phyloP scores from a whole-genome alignment of 2,113 vertebrate genomes.

The Leucopsar rothschildi region DNA sequence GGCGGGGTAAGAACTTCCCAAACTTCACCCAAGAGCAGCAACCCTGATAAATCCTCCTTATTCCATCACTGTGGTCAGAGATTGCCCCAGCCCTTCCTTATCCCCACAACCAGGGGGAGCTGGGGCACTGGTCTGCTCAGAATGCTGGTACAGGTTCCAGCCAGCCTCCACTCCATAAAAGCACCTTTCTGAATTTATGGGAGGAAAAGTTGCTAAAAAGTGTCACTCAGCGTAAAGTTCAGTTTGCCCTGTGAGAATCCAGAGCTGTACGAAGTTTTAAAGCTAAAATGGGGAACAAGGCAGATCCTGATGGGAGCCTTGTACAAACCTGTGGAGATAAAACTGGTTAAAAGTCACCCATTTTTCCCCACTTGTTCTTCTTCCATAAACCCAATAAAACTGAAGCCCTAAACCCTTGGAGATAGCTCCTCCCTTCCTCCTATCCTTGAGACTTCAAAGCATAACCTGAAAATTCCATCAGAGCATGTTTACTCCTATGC shows the following conservation, averaged over 20 bases:
- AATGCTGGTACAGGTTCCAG: rapidly evolving
- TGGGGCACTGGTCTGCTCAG: background rate
- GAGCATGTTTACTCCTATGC: background rate
- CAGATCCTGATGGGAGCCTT: background rate
- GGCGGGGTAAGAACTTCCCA: background rate
- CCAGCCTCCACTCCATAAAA: background rate
- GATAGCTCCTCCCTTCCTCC: background rate
- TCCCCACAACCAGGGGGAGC: rapidly evolving
- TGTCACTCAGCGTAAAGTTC: background rate
- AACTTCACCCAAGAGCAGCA: background rate
- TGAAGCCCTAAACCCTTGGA: background rate
- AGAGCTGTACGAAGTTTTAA: background rate
- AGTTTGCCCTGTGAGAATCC: background rate
- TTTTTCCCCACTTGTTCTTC: background rate
- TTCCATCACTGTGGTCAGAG: background rate
- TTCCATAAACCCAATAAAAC: background rate
- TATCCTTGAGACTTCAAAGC: background rate
- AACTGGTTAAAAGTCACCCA: background rate
- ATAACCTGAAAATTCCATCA: background rate
- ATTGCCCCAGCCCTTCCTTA: background rate
- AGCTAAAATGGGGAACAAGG: background rate
- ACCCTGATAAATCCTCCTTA: background rate
- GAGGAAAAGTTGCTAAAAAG: background rate
- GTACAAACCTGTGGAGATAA: background rate
- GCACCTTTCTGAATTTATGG: background rate